Conservation (phyloP, 1,140 invertebrate genomes). For the Holcopasites calliopsidis region DNA sequence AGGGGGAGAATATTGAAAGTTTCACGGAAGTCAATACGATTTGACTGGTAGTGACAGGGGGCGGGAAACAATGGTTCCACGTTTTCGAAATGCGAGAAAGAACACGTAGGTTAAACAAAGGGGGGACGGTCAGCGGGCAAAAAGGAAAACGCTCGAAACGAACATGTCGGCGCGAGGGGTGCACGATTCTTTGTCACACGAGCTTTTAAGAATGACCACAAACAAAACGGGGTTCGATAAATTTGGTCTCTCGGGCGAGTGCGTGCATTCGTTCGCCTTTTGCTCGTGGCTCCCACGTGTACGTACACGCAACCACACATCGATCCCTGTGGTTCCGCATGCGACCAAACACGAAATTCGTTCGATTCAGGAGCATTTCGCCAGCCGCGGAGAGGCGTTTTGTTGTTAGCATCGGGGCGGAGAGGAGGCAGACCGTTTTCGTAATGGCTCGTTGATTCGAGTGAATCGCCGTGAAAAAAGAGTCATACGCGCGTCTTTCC, state of each 20-base stretch:
- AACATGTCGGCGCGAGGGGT: conserved; percentile 48
- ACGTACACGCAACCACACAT: conserved; percentile 40
- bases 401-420: conserved; percentile 77
- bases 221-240: conserved; percentile 75
- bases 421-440: conserved; percentile 77
- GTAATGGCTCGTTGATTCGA: conserved; percentile 76
- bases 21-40: conserved; percentile 22
- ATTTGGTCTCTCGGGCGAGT: conserved; percentile 70
- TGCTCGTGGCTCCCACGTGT: conserved; percentile 32
- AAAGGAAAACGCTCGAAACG: conserved; percentile 44
- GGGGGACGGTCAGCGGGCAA: conserved; percentile 11
- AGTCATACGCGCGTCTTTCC: conserved; percentile 1
- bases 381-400: conserved; percentile 76
- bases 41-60: not conserved
- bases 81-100: conserved; percentile 66
- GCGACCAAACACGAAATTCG: conserved; percentile 26
- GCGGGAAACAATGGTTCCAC: conserved; percentile 59
- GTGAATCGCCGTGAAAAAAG: conserved; percentile 63
- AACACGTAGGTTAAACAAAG: conserved; percentile 41
- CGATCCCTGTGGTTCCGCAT: conserved; percentile 12
- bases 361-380: conserved; percentile 73
- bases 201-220: conserved; percentile 75
- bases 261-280: conserved; percentile 60
- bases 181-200: conserved; percentile 59
- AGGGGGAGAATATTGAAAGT: not conserved